A percentile compares a stretch with the other conserved stretches of the same genome.
phyloP scores from a whole-genome alignment of 2,888 invertebrate species.

The Luffia ferchaultella region DNA sequence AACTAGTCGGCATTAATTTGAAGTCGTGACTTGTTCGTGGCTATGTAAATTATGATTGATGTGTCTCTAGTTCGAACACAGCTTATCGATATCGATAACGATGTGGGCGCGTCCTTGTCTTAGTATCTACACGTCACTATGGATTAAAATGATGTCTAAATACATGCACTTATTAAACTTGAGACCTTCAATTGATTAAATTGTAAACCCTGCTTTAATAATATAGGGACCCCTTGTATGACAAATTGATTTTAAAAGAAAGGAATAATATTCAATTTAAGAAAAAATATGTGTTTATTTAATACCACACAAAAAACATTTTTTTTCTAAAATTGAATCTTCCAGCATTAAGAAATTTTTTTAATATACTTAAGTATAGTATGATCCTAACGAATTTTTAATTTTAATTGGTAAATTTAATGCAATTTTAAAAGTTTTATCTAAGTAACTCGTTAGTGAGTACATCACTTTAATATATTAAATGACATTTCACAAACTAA shows the following conservation, averaged over 20 bases:
- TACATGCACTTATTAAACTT: background rate
- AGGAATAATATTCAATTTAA: background rate
- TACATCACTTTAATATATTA: background rate
- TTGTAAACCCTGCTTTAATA: background rate
- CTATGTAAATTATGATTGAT: constrained; percentile 48
- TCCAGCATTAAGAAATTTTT: background rate
- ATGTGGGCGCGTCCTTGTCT: constrained; percentile 27
- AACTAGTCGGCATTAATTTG: constrained; percentile 1
- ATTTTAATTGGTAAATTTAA: background rate
- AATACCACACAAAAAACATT: background rate
- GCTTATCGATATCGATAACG: constrained; percentile 17
- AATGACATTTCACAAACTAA: background rate
- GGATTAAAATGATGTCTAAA: background rate
- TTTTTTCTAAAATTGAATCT: background rate
- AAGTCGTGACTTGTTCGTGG: constrained; percentile 32
- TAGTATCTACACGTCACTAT: background rate
- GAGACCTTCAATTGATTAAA: too few relatives aligned
- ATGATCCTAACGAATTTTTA: too few relatives aligned
- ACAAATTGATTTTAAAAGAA: background rate
- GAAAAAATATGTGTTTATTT: background rate
- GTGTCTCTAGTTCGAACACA: constrained; percentile 30
- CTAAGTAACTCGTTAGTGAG: background rate
- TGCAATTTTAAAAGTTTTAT: background rate
- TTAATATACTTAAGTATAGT: background rate
- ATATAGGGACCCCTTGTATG: background rate